Evolutionary conservation across 2,113 vertebrate genomes (phyloP), one percentile per base, ranked within the genome.

Genomic region (Sardina pilchardus): DNA sequence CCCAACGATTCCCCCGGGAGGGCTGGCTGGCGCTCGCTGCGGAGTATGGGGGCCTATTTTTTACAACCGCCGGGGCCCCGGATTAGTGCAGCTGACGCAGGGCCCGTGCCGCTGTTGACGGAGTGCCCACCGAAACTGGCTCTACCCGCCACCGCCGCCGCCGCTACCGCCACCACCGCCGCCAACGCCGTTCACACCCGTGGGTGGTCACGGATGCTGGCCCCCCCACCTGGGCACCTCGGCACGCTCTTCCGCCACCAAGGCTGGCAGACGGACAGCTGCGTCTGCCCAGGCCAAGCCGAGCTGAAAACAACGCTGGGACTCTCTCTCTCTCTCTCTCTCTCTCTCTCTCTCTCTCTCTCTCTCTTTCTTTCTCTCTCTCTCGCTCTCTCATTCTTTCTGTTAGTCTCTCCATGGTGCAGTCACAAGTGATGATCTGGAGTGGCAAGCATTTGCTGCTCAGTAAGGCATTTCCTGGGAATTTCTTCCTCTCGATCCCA

Each of bases 51-150:
- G 71, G 26, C 71, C 71, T 78, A 78, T 78, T 78, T 50, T 78
- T 78, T 78, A 78, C 34, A 34, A 34, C 10, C 3, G 71, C 71
- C 71, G 16, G 63, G 34, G 30, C 26, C 30, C 71, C 30, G 71
- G 71, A 30, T 78, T 78, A 78, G 71, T 78, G 9, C 71, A 78
- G 71, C 71, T 78, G 71, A 78, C 71, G 34, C 71, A 16, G 71
- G 34, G 71, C 71, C 71, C 71, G 71, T 78, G 71, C 12, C 30
- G 34, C 71, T 78, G 71, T 78, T 78, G 71, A 78, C 34, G 12
- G 71, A 78, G 71, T 39, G 71, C 30, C 71, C 71, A 36, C 71
- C 26, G 34, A 78, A 34, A 78, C 71, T 78, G 71, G 71, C 71
- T 14, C 12, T 14, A 30, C 4, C 26, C 71, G 4, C 39, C 4